Evolutionary conservation across 2,888 invertebrate species (phyloP).

Genomic region (Sphaerophoria rueppellii): DNA sequence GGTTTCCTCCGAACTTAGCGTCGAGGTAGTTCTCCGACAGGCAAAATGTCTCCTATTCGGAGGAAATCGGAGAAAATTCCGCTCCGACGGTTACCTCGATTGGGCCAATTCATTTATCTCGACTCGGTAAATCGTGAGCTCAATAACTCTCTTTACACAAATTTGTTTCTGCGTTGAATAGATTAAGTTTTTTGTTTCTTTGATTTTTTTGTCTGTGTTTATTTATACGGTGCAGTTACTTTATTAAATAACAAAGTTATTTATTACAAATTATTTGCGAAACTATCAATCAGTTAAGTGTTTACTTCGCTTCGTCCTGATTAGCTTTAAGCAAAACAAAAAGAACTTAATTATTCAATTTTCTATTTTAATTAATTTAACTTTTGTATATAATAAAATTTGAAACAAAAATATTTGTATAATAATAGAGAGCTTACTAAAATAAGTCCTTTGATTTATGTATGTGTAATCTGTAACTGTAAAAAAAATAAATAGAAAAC

Average conservation of each 20-base stretch:
- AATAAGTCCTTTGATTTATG: conserved; percentile 46
- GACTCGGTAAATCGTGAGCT: no score
- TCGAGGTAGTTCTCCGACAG: no score
- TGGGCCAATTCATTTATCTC: no score
- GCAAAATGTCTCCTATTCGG: no score
- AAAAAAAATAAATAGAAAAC: conserved; percentile 33
- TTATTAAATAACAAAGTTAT: conserved; percentile 47
- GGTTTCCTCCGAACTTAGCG: no score
- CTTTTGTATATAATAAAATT: conserved; percentile 45
- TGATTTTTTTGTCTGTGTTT: neutral
- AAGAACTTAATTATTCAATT: conserved; percentile 6
- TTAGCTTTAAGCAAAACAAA: conserved; percentile 46
- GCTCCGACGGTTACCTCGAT: no score
- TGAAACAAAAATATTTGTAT: conserved; percentile 51
- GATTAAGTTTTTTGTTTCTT: neutral
- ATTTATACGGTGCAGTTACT: conserved; percentile 56
- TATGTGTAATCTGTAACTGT: conserved; percentile 23
- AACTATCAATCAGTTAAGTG: conserved; percentile 14
- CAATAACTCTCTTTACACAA: neutral
- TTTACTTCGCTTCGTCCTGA: conserved; percentile 54
- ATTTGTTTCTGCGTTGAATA: neutral
- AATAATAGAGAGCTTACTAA: conserved; percentile 67
- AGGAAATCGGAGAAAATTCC: no score
- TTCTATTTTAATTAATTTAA: conserved; percentile 26
- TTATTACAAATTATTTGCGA: conserved; percentile 54